phyloP scores from a whole-genome alignment of 2,888 invertebrate species.

The Parascotia fuliginaria region DNA sequence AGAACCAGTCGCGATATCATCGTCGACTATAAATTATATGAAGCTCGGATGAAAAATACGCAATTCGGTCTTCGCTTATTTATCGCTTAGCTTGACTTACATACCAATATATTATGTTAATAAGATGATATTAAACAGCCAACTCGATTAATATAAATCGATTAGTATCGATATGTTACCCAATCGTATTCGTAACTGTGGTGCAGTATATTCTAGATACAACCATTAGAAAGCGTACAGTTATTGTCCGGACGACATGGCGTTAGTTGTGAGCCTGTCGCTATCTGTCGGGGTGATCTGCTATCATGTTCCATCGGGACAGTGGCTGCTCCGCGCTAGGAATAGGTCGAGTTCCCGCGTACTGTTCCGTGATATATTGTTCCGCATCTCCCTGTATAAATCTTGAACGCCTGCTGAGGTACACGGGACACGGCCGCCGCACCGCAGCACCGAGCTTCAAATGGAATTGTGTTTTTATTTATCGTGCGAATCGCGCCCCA shows the following conservation, averaged over 20 bases:
- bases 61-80: constrained; percentile 80
- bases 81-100: constrained; percentile 75
- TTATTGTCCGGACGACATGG: constrained; percentile 57
- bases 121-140: constrained; percentile 62
- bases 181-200: constrained; percentile 29
- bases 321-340: constrained; percentile 80
- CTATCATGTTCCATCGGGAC: constrained; percentile 77
- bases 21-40: constrained; percentile 83
- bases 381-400: constrained; percentile 84
- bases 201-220: constrained; percentile 40
- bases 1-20: constrained; percentile 85
- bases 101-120: constrained; percentile 76
- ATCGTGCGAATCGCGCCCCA: constrained; percentile 82
- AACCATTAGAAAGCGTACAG: constrained; percentile 49
- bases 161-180: constrained; percentile 52
- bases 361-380: constrained; percentile 83
- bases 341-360: constrained; percentile 84
- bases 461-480: constrained; percentile 86
- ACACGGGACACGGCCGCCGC: constrained; percentile 81
- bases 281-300: constrained; percentile 75
- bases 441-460: constrained; percentile 79
- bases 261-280: constrained; percentile 61
- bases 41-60: constrained; percentile 83
- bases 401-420: constrained; percentile 86
- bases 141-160: constrained; percentile 51